Evolutionary conservation across 2,888 invertebrate species (phyloP), one percentile per base, ranked within the genome.

Genomic region (Rhopalosiphum nymphaeae): DNA sequence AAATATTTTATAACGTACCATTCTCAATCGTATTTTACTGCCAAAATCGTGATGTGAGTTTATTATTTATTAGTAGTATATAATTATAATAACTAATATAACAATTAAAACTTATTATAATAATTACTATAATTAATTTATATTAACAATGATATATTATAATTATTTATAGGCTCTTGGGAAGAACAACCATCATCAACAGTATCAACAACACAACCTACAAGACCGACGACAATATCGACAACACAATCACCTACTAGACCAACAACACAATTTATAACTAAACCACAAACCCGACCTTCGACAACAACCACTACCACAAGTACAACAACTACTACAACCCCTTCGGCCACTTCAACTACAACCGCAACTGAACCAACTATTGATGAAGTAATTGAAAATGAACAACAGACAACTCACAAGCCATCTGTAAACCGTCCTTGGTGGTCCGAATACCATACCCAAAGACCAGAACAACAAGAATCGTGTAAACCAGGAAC

Each of bases 401-500:
- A 87, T n/a, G 86, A 86, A 86, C 67, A 94, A 93, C 91, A 89
- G 67, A 85, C 95, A 46, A 94, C 94, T 84, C 53, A 92, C 11
- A 92, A 86, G 42, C 87, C 93, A 10, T 67, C 95, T 13, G 46
- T 56, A 25, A 61, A 57, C 92, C 94, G 94, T 42, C 94, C 94
- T 49, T 95, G 95, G 95, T 95, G 95, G 95, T 92, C 94, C 25
- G 91, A 89, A 86, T 91, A 94, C 36, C 95, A 94, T 16, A 89
- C 93, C 29, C 94, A 89, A 49, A 92, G 42, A 49, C 93, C 93
- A 29, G 93, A 86, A 91, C 94, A 61, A 86, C 94, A 44, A 95
- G 95, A 86, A 91, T 95, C n/a, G 94, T 5, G 95, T 95, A 36
- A 95, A 95, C 16, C 95, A 95, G 61, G 95, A 67, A 57, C 95